Percentiles rank a stretch among this genome's conserved stretches.
These are phyloP conservation scores for Phania funesta DNA, from an alignment of 2,888 invertebrate genomes.

Conservation along the genomic window DNA sequence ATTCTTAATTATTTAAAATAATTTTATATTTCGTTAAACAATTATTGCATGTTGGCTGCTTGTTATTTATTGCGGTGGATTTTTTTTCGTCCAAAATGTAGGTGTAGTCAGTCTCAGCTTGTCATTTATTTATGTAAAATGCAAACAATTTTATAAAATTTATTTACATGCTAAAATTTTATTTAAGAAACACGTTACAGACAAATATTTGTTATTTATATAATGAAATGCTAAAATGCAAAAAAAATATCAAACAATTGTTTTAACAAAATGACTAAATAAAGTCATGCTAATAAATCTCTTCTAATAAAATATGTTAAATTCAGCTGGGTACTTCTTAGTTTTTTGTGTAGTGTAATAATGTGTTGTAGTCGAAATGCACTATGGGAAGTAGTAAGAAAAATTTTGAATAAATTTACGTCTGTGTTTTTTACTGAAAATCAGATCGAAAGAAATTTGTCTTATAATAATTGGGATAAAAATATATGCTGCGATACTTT, in stretches of 20 bases:
- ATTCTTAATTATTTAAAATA: slow-evolving; percentile 13
- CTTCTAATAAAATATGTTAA: slow-evolving; percentile 48
- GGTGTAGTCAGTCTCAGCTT: slow-evolving; percentile 54
- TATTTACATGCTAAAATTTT: slow-evolving; percentile 46
- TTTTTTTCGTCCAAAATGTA: slow-evolving; percentile 42
- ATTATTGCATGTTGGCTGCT: slow-evolving; percentile 46
- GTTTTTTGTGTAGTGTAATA: not conserved
- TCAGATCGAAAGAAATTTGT: too few relatives aligned
- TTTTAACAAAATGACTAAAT: slow-evolving; percentile 54
- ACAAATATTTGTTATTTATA: slow-evolving; percentile 48
- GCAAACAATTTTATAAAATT: slow-evolving; percentile 9
- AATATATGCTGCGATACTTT: too few relatives aligned
- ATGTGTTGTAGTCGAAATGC: not conserved
- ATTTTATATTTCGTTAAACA: slow-evolving; percentile 23
- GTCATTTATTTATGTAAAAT: slow-evolving; percentile 38
- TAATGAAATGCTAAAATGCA: slow-evolving; percentile 37
- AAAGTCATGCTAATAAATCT: slow-evolving; percentile 62
- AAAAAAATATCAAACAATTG: slow-evolving; percentile 27
- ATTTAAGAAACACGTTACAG: slow-evolving; percentile 4
- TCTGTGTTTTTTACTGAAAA: too few relatives aligned
- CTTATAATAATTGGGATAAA: too few relatives aligned
- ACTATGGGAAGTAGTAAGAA: slow-evolving; percentile 14
- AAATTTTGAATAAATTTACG: too few relatives aligned
- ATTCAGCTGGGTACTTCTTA: not conserved
- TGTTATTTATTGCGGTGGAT: slow-evolving; percentile 10